Evolutionary conservation across 2,888 invertebrate species (phyloP).

Genomic region (Pollenia griseotomentosa): DNA sequence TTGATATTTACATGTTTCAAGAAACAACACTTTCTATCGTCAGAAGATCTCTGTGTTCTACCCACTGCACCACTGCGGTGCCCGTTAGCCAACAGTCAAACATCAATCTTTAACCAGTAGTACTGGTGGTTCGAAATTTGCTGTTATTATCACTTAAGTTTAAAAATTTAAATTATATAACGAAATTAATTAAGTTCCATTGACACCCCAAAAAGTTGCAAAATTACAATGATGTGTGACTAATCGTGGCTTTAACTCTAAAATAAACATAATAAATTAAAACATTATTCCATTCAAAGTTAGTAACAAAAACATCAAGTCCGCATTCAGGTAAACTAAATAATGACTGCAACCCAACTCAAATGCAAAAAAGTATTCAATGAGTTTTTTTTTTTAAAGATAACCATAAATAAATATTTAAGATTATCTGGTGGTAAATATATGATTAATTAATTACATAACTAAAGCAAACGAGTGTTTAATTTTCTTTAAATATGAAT

Average conservation of each 20-base stretch:
- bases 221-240: constrained; percentile 16
- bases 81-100: too few relatives aligned
- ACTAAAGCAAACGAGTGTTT: constrained; percentile 2
- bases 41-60: too few relatives aligned
- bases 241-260: constrained; percentile 24
- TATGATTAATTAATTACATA: constrained; percentile 13
- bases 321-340: constrained; percentile 39
- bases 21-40: too few relatives aligned
- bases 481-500: background rate
- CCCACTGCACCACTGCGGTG: too few relatives aligned
- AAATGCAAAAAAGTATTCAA: background rate
- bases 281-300: background rate
- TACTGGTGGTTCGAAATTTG: too few relatives aligned
- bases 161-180: too few relatives aligned
- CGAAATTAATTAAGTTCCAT: background rate
- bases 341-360: constrained; percentile 15
- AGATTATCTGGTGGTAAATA: background rate
- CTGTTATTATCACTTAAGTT: too few relatives aligned
- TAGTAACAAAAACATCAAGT: background rate
- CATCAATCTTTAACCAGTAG: too few relatives aligned
- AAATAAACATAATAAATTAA: background rate
- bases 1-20: too few relatives aligned
- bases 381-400: background rate
- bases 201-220: constrained; percentile 21
- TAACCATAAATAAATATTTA: background rate